These are phyloP conservation scores for Dromiciops gliroides DNA, from an alignment of 2,113 vertebrate genomes.

Conservation along the genomic window DNA sequence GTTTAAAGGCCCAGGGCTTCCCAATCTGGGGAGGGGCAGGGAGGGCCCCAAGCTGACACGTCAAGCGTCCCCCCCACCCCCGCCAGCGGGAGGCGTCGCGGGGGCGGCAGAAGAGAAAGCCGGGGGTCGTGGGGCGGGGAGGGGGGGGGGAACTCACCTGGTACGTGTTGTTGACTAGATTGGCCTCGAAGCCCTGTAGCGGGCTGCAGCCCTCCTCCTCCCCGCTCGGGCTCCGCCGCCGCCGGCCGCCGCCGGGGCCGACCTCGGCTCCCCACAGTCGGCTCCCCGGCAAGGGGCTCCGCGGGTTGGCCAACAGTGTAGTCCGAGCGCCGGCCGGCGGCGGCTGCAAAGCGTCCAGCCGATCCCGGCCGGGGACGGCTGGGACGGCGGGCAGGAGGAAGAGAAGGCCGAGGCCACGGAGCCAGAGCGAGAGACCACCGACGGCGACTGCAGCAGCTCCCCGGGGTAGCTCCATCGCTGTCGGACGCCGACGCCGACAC, in stretches of 20 bases:
- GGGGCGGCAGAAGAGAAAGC: neutral
- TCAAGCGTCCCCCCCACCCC: conserved; percentile 2
- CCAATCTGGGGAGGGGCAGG: neutral
- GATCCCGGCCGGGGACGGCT: conserved; percentile 59
- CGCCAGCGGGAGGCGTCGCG: neutral
- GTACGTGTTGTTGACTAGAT: conserved; percentile 90
- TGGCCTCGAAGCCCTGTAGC: conserved; percentile 79
- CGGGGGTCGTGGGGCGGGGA: neutral
- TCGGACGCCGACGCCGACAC: conserved; percentile 72
- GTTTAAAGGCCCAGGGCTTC: neutral
- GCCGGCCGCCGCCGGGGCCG: conserved; percentile 72
- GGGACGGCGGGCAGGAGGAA: conserved; percentile 57
- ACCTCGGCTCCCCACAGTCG: conserved; percentile 55
- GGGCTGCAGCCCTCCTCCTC: conserved; percentile 80
- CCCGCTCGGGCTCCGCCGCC: conserved; percentile 53
- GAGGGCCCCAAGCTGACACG: neutral
- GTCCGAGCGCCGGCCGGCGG: conserved; percentile 33
- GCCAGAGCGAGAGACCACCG: conserved; percentile 46
- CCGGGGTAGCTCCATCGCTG: conserved; percentile 70
- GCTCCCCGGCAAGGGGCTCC: conserved; percentile 69
- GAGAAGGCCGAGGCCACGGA: conserved; percentile 57
- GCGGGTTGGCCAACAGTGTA: conserved; percentile 46
- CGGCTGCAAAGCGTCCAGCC: conserved; percentile 75
- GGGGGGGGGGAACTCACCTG: conserved; percentile 84
- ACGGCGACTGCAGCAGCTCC: conserved; percentile 43